Evolutionary conservation across 2,888 invertebrate genomes (phyloP).

Genomic region (Tethea ocularis): DNA sequence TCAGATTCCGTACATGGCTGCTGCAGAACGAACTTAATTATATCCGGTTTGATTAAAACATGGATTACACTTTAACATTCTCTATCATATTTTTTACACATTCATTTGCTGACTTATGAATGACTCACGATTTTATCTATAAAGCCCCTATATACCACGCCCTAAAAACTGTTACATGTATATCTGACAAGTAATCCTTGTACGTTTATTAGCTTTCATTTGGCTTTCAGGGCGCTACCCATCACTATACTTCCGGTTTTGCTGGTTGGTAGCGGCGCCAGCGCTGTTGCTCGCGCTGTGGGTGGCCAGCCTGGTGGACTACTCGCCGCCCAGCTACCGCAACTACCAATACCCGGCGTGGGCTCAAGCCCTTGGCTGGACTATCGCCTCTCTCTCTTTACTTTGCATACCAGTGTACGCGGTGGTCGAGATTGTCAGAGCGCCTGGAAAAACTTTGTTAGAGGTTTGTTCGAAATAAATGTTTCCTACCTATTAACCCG

Average conservation of each 20-base stretch:
- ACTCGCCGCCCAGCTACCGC: conserved; percentile 92
- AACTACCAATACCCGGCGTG: conserved; percentile 93
- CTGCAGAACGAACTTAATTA: not conserved
- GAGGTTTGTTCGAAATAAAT: conserved; percentile 82
- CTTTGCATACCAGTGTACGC: conserved; percentile 94
- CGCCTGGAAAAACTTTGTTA: conserved; percentile 87
- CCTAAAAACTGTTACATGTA: not conserved
- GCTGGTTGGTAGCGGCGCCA: conserved; percentile 93
- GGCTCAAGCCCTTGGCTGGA: conserved; percentile 95
- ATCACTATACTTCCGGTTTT: conserved; percentile 91
- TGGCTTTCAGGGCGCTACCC: conserved; percentile 85
- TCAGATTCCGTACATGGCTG: not conserved
- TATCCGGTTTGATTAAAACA: no score
- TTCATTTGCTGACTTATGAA: conserved; percentile 1
- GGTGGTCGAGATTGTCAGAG: conserved; percentile 86
- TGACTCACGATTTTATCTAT: conserved; percentile 3
- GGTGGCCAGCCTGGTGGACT: conserved; percentile 95
- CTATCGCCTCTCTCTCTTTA: conserved; percentile 91
- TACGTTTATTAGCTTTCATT: not conserved
- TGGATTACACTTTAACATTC: not conserved
- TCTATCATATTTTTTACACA: not conserved
- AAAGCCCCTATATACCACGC: conserved; percentile 3
- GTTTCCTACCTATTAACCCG: not conserved
- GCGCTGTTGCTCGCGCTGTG: conserved; percentile 92
- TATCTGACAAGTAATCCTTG: not conserved